Evolutionary conservation across 64 coral and sea anemone genomes (phyloP), one percentile per base, ranked within the genome.

Genomic region (Porites lutea): DNA sequence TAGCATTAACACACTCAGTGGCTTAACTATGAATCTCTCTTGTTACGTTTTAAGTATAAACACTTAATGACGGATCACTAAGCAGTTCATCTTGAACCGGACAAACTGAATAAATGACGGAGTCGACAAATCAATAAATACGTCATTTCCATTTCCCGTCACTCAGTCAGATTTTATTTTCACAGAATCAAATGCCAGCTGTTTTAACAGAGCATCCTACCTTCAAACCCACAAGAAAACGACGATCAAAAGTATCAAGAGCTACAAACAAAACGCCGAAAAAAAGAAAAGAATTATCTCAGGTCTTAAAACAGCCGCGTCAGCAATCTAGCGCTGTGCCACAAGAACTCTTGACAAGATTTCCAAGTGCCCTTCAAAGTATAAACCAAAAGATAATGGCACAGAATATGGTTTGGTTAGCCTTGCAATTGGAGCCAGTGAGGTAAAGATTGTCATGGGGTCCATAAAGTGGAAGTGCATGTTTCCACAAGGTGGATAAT

Each of bases 351-450:
- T 21, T 68, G 46, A 49, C 63, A 84, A 84, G 81, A 84, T 69
- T 84, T 69, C 81, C 81, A 45, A 67, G 61, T n/a, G 81, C 81
- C 8, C 81, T 84, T 49, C 46, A 68, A 46, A n/a, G 47, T 52
- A 84, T 84, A 51, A 84, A 84, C 63, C 81, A n/a, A 52, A 68
- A 65, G 69, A 66, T 84, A 68, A 5, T 69, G 43, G 81, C 44
- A 69, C 81, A 84, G n/a, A 84, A 84, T 22, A 49, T 84, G 18
- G 6, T 84, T 43, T 84, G 81, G 81, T 15, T 84, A 51, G 47
- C 8, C 10, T 52, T 84, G 52, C 48, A 52, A 76, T 50, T 51
- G 73, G 73, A 76, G 71, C 27, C 18, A 21, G 72, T 68, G 60
- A 68, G 65, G 20, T 13, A 18, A n/a, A 68, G 20, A 22, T 68